phyloP scores from a whole-genome alignment of 2,797 vertebrate genomes.

The Cyclopterus lumpus region DNA sequence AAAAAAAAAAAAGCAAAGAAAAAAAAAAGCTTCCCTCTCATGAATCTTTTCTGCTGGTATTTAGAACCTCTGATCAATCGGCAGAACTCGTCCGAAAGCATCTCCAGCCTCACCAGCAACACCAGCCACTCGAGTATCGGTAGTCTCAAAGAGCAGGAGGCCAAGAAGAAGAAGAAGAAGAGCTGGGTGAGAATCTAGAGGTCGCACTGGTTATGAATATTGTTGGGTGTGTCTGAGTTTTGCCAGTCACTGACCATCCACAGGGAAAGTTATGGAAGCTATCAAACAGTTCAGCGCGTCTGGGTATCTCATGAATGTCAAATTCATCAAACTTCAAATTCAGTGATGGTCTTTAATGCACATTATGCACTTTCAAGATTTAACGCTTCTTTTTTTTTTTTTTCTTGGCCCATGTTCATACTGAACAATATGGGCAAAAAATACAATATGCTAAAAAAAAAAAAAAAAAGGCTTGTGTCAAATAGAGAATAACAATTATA shows the following conservation, averaged over 20 bases:
- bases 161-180: conserved; percentile 99
- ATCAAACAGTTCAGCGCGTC: not conserved
- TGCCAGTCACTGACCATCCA: not conserved
- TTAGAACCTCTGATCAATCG: conserved; percentile 93
- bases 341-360: not conserved
- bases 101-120: conserved; percentile 95
- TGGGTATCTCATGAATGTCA: not conserved
- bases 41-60: not conserved
- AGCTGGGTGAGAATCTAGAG: conserved; percentile 89
- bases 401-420: not conserved
- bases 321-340: conserved; percentile 1
- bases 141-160: conserved; percentile 93
- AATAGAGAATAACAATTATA: not conserved
- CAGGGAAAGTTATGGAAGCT: not conserved
- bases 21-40: not conserved
- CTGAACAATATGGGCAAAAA: not conserved
- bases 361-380: not conserved
- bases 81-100: conserved; percentile 98
- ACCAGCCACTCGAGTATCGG: conserved; percentile 94
- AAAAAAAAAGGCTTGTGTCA: not conserved
- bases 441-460: not conserved
- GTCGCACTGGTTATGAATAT: not conserved
- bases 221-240: not conserved
- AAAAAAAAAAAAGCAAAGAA: not conserved
- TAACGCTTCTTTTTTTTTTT: not conserved